phyloP scores from a whole-genome alignment of 2,888 invertebrate genomes.

The Odontocolon sp. region DNA sequence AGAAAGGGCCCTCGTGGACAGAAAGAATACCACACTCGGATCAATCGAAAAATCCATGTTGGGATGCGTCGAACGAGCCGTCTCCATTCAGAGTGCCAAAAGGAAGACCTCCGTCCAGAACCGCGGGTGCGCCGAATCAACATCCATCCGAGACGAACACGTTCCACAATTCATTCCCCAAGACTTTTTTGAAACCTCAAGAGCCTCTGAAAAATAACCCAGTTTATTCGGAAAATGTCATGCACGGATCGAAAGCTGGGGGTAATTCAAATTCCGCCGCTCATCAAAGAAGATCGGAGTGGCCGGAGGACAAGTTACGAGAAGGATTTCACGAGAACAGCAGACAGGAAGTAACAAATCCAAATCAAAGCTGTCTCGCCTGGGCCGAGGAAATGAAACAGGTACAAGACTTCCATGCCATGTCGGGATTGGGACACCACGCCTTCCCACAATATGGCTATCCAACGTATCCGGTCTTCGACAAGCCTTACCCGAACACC shows the following conservation, averaged over 20 bases:
- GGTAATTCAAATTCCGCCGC: slow-evolving; percentile 45
- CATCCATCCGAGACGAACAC: slow-evolving; percentile 81
- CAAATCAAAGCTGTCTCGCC: slow-evolving; percentile 68
- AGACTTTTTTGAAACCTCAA: slow-evolving; percentile 85
- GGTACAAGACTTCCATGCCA: slow-evolving; percentile 75
- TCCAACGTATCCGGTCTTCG: slow-evolving; percentile 83
- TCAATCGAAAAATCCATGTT: slow-evolving; percentile 67
- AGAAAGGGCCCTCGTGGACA: slow-evolving; percentile 54
- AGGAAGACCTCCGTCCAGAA: slow-evolving; percentile 85
- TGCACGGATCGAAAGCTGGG: slow-evolving; percentile 61
- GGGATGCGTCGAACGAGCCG: slow-evolving; percentile 78
- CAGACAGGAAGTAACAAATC: slow-evolving; percentile 69
- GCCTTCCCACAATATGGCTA: slow-evolving; percentile 81
- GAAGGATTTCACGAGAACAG: slow-evolving; percentile 71
- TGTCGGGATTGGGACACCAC: slow-evolving; percentile 72
- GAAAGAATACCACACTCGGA: slow-evolving; percentile 58
- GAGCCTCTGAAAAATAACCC: slow-evolving; percentile 82
- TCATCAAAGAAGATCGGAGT: slow-evolving; percentile 69
- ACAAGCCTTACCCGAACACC: slow-evolving; percentile 77
- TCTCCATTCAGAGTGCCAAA: slow-evolving; percentile 85
- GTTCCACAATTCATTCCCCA: slow-evolving; percentile 76
- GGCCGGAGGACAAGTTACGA: slow-evolving; percentile 72
- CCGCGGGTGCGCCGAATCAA: slow-evolving; percentile 78
- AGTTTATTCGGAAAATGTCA: slow-evolving; percentile 66
- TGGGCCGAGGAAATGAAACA: slow-evolving; percentile 78